Percentiles rank a stretch among this genome's conserved stretches.
These are phyloP conservation scores for Dicranocentrus wangi DNA, from an alignment of 2,888 invertebrate species.

Conservation along the genomic window DNA sequence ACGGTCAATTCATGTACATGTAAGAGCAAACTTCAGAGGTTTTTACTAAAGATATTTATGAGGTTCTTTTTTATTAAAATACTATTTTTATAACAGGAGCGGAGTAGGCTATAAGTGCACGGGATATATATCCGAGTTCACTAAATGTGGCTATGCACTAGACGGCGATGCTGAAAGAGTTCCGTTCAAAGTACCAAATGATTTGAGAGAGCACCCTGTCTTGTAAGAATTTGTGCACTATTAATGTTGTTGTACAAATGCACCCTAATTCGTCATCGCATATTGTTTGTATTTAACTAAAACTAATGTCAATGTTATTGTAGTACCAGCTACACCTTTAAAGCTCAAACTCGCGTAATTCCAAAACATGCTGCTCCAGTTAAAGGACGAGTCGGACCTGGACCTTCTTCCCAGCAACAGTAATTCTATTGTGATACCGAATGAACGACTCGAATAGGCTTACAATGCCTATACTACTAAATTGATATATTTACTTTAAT, in stretches of 20 bases:
- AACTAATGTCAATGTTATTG: no score
- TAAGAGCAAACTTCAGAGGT: constrained; percentile 67
- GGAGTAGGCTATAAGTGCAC: constrained; percentile 89
- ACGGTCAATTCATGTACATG: constrained; percentile 80
- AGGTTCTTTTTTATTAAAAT: neutral
- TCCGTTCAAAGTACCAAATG: constrained; percentile 82
- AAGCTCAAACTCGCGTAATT: constrained; percentile 56
- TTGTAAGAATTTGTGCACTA: constrained; percentile 76
- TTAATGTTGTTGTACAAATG: constrained; percentile 1
- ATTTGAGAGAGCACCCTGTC: constrained; percentile 78
- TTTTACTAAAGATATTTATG: neutral
- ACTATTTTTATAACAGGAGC: constrained; percentile 74
- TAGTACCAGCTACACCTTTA: constrained; percentile 5
- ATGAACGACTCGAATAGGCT: no score
- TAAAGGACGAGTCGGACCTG: constrained; percentile 25
- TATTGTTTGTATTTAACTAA: constrained; percentile 35
- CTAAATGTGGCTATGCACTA: constrained; percentile 85
- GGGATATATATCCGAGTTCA: constrained; percentile 90
- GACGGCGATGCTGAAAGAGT: constrained; percentile 82
- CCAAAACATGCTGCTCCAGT: constrained; percentile 66
- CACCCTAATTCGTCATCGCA: no score
- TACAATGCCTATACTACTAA: no score
- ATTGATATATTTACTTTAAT: no score
- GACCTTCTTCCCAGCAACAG: neutral
- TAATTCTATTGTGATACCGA: no score